These are phyloP conservation scores for Euthynnus affinis DNA, from an alignment of 2,797 vertebrate genomes.

Conservation along the genomic window DNA sequence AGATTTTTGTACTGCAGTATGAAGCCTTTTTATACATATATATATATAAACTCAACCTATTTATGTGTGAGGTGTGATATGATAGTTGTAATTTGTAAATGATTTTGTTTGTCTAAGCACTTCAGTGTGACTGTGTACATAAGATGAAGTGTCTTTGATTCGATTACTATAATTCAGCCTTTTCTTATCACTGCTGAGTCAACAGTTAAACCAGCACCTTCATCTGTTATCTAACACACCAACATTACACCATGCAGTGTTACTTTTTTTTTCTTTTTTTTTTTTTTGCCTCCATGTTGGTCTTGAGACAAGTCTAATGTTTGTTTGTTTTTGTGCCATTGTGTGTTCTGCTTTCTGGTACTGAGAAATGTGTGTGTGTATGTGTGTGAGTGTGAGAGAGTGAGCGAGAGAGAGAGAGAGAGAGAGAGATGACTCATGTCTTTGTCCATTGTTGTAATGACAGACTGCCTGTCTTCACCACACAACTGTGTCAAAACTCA, in stretches of 20 bases:
- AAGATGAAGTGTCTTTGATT: conserved; percentile 30
- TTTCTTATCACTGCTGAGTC: conserved; percentile 55
- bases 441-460: conserved; percentile 83
- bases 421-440: conserved; percentile 70
- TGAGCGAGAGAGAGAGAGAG: neutral
- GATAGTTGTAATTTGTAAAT: conserved; percentile 43
- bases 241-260: conserved; percentile 13
- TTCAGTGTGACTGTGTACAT: conserved; percentile 22
- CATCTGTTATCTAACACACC: conserved; percentile 18
- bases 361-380: conserved; percentile 31
- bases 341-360: conserved; percentile 52
- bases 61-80: conserved; percentile 42
- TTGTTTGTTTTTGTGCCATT: conserved; percentile 23
- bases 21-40: neutral
- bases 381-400: conserved; percentile 31
- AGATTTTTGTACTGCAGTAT: conserved; percentile 37
- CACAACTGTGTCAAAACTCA: conserved; percentile 63
- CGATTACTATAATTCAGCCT: conserved; percentile 26
- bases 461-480: conserved; percentile 66
- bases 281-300: conserved; percentile 3
- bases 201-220: conserved; percentile 35
- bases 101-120: conserved; percentile 43
- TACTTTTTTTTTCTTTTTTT: too few relatives aligned
- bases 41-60: conserved; percentile 35
- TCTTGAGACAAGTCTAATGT: conserved; percentile 24